A percentile compares a stretch with the other conserved stretches of the same genome.
Conservation (phyloP, 2,797 vertebrate genomes). For the Selene dorsalis region DNA sequence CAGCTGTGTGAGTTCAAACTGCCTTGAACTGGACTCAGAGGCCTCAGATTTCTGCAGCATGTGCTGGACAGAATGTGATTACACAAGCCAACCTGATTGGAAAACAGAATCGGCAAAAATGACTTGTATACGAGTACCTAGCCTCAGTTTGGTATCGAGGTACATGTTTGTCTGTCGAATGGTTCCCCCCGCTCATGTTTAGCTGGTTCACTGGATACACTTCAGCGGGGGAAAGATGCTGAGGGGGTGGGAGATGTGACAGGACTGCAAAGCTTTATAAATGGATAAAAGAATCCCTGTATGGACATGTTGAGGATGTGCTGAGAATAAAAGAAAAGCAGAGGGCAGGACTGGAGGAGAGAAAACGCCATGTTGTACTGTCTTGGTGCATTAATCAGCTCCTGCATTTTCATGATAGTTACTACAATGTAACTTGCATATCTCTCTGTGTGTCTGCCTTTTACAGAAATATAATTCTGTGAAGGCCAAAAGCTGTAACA, state of each 20-base stretch:
- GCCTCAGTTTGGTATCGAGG: conserved; percentile 7
- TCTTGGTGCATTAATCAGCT: conserved; percentile 51
- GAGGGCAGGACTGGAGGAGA: conserved; percentile 46
- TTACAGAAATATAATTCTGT: conserved; percentile 39
- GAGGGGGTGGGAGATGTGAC: conserved; percentile 72
- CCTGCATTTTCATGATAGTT: conserved; percentile 45
- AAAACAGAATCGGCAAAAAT: conserved; percentile 5
- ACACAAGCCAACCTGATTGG: neutral
- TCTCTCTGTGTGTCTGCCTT: conserved; percentile 17
- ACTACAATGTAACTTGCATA: conserved; percentile 24
- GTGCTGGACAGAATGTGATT: conserved; percentile 12
- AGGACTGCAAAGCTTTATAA: conserved; percentile 76
- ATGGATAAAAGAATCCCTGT: conserved; percentile 72
- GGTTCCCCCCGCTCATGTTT: conserved; percentile 21
- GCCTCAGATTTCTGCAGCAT: conserved; percentile 31
- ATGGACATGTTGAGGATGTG: conserved; percentile 63
- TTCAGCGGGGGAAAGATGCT: conserved; percentile 59
- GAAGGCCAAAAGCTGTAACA: conserved; percentile 32
- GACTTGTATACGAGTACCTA: neutral
- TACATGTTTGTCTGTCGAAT: conserved; percentile 17
- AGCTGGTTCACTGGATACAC: conserved; percentile 47
- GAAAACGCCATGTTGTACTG: conserved; percentile 53
- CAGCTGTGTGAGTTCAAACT: conserved; percentile 36
- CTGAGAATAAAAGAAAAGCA: conserved; percentile 61
- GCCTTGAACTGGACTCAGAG: conserved; percentile 36